Conservation (phyloP, 2,888 invertebrate genomes). For the Ormyrus nitidulus region DNA sequence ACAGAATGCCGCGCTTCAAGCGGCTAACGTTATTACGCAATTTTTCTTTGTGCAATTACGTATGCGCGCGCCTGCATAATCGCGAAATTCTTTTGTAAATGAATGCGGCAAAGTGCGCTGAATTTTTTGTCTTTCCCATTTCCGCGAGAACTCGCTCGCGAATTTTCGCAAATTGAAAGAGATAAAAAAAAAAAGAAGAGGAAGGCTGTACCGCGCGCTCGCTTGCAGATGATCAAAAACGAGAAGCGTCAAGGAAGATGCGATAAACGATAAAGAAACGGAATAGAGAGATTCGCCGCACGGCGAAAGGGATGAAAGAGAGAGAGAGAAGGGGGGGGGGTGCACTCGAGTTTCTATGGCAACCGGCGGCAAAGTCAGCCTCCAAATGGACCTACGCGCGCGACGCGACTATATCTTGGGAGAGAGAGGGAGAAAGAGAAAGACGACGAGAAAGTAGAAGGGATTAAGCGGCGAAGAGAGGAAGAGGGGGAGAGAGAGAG, state of each 20-base stretch:
- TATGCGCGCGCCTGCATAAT: no score
- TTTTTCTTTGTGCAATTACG: no score
- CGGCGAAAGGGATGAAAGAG: constrained; percentile 2
- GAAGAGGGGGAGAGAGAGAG: constrained; percentile 46
- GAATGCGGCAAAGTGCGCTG: no score
- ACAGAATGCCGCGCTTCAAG: no score
- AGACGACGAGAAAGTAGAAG: constrained; percentile 27
- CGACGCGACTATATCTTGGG: constrained; percentile 23
- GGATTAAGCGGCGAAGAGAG: constrained; percentile 27
- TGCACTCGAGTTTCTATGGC: constrained; percentile 59
- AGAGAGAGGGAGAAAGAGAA: constrained; percentile 13
- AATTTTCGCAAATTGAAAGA: no score
- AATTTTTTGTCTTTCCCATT: no score
- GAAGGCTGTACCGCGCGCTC: no score
- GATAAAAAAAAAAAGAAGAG: background rate
- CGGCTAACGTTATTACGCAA: no score
- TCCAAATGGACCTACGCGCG: constrained; percentile 59
- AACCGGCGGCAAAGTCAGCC: constrained; percentile 60
- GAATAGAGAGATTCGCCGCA: constrained; percentile 35
- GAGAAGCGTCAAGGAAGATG: constrained; percentile 22
- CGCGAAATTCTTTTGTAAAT: no score
- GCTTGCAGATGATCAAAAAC: constrained; percentile 7
- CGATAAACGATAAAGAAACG: constrained; percentile 47
- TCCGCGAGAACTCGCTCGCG: no score
- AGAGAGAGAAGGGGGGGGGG: background rate